Evolutionary conservation across 2,888 invertebrate genomes (phyloP).

Genomic region (Pteria penguin): DNA sequence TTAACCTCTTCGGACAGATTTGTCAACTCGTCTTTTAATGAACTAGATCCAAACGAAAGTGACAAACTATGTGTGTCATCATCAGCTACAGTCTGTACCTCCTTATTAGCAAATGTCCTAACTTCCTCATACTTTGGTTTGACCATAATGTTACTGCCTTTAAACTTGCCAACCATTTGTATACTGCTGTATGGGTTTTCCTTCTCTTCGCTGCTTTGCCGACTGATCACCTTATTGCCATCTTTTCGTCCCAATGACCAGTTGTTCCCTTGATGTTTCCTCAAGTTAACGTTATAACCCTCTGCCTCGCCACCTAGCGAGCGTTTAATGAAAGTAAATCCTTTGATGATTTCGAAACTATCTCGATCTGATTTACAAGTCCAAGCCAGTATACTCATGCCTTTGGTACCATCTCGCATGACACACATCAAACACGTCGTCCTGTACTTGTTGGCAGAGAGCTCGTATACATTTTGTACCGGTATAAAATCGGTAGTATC

Average conservation of each 20-base stretch:
- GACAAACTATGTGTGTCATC: background rate
- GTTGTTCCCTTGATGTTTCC: background rate
- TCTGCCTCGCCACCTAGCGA: background rate
- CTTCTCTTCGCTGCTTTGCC: background rate
- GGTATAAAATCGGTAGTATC: constrained; percentile 6
- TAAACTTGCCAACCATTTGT: background rate
- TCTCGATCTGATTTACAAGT: background rate
- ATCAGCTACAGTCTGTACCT: background rate
- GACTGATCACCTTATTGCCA: background rate
- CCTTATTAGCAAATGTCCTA: background rate
- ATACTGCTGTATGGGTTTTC: background rate
- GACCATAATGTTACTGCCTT: background rate
- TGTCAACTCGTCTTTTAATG: constrained; percentile 6
- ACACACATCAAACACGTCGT: constrained; percentile 13
- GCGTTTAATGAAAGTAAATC: background rate
- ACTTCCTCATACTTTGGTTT: background rate
- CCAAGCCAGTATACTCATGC: constrained; percentile 5
- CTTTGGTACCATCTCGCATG: background rate
- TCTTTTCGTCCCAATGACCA: background rate
- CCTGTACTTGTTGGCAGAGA: constrained; percentile 5
- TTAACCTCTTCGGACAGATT: constrained; percentile 16
- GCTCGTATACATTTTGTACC: constrained; percentile 7
- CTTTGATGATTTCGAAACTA: constrained; percentile 8
- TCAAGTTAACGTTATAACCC: background rate
- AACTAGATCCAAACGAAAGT: background rate